A percentile compares a stretch with the other conserved stretches of the same genome.
Evolutionary conservation across 2,797 vertebrate species (phyloP).

Genomic region (Champsocephalus esox): DNA sequence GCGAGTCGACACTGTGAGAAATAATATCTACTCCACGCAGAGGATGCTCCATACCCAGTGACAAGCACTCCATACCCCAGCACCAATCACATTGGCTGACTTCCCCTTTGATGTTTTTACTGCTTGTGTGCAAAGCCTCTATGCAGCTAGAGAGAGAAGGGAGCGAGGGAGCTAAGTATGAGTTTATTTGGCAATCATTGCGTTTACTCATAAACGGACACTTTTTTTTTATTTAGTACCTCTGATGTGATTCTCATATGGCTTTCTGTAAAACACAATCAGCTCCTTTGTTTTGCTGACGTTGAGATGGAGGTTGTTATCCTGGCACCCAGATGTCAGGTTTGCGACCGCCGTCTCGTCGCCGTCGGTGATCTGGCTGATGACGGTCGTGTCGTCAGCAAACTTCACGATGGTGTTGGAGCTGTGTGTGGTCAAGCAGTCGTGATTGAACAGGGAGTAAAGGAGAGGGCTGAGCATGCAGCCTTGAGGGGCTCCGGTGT

Average conservation of each 20-base stretch:
- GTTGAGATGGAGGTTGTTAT: too few relatives aligned
- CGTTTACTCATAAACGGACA: constrained; percentile 53
- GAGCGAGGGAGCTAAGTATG: constrained; percentile 36
- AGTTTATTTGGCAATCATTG: constrained; percentile 62
- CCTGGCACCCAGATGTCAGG: too few relatives aligned
- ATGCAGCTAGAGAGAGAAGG: constrained; percentile 9
- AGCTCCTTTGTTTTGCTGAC: too few relatives aligned
- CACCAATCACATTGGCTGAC: constrained; percentile 50
- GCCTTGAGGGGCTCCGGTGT: too few relatives aligned
- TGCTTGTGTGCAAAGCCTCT: constrained; percentile 35
- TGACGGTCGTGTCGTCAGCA: too few relatives aligned
- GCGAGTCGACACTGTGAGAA: constrained; percentile 40
- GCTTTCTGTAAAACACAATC: background rate
- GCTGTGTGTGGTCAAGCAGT: too few relatives aligned
- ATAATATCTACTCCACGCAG: constrained; percentile 51
- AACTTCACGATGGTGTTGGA: too few relatives aligned
- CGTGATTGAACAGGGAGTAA: too few relatives aligned
- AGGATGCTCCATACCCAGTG: constrained; percentile 23
- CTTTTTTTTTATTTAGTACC: background rate
- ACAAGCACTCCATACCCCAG: constrained; percentile 44
- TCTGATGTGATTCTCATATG: constrained; percentile 37
- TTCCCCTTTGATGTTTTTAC: constrained; percentile 62
- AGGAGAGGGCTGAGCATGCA: too few relatives aligned
- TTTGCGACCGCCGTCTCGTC: too few relatives aligned
- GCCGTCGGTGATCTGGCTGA: too few relatives aligned